These are phyloP conservation scores for Molossus alvarezi DNA, from an alignment of 2,797 vertebrate genomes.

Conservation along the genomic window DNA sequence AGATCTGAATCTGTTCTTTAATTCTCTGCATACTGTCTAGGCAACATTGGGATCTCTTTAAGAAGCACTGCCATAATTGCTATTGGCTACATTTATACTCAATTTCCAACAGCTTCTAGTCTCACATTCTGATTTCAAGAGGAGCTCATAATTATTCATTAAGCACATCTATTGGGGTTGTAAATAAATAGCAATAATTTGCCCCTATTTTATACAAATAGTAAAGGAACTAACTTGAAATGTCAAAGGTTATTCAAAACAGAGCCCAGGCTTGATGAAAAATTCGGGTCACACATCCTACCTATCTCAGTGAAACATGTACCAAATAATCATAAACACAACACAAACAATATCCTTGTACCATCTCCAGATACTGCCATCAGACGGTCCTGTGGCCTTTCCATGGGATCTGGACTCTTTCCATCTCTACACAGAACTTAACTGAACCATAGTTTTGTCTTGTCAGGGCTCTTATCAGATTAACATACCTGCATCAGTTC, in stretches of 20 bases:
- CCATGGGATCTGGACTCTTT: not conserved
- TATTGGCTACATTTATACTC: not conserved
- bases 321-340: not conserved
- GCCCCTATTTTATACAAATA: not conserved
- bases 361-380: not conserved
- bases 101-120: not conserved
- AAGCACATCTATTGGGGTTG: not conserved
- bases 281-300: not conserved
- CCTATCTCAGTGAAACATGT: not conserved
- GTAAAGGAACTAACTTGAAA: not conserved
- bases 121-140: not conserved
- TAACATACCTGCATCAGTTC: not conserved
- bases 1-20: not conserved
- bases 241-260: not conserved
- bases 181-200: not conserved
- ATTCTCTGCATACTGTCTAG: not conserved
- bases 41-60: not conserved
- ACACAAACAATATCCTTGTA: rapidly evolving
- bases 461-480: not conserved
- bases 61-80: not conserved
- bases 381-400: not conserved
- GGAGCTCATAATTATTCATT: constrained; percentile 1
- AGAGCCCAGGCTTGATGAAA: not conserved
- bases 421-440: not conserved
- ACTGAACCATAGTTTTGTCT: not conserved